These are phyloP conservation scores for Podarcis lilfordi DNA, from an alignment of 2,797 vertebrate genomes.

Conservation along the genomic window DNA sequence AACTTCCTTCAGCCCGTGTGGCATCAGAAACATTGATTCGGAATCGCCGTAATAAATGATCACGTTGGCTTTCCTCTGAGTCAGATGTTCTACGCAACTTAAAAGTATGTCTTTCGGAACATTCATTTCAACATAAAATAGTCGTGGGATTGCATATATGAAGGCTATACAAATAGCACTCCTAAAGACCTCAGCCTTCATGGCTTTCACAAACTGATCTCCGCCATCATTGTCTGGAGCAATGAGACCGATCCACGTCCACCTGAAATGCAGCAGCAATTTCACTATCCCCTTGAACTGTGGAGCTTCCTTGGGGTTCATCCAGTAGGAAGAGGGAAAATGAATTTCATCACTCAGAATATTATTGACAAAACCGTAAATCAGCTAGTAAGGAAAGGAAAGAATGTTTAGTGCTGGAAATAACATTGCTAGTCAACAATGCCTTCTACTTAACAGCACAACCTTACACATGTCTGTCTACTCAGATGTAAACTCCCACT, in stretches of 20 bases:
- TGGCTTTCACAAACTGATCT: background rate
- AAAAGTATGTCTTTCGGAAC: background rate
- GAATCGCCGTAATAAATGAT: conserved; percentile 19
- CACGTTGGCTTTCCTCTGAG: background rate
- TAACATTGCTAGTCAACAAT: background rate
- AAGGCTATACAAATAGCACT: conserved; percentile 24
- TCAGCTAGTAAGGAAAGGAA: conserved; percentile 13
- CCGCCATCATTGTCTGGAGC: background rate
- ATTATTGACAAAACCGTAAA: background rate
- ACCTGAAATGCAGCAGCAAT: conserved; percentile 6
- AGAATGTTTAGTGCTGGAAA: background rate
- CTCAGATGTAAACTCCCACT: background rate
- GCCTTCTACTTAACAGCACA: background rate
- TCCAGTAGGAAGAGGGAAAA: conserved; percentile 5
- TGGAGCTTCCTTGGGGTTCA: conserved; percentile 17
- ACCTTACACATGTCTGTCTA: no score
- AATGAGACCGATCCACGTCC: background rate
- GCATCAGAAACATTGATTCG: conserved; percentile 8
- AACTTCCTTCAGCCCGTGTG: background rate
- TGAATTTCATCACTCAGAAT: background rate
- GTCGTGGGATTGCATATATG: background rate
- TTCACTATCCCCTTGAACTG: conserved; percentile 5
- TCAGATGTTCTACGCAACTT: background rate
- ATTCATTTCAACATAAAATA: background rate
- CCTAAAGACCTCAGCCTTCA: background rate